Evolutionary conservation across 2,888 invertebrate species (phyloP).

Genomic region (Apomyelois bistriatella): DNA sequence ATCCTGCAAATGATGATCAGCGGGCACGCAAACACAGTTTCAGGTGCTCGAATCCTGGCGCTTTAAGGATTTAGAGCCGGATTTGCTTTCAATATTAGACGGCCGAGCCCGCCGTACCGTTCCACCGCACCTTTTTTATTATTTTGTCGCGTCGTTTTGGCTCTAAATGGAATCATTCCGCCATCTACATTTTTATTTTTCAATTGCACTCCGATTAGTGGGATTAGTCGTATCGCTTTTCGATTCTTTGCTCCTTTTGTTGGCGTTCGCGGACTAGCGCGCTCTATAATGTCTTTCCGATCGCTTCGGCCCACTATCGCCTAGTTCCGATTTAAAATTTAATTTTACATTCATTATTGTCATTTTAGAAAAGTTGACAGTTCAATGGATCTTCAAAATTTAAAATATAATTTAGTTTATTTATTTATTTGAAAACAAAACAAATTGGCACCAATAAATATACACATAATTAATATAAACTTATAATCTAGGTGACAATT

Average conservation of each 20-base stretch:
- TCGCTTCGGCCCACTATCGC: background rate
- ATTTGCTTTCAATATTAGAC: slow-evolving; percentile 81
- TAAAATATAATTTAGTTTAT: too few species aligned
- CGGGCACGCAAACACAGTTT: slow-evolving; percentile 64
- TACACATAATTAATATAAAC: too few species aligned
- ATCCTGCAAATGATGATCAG: slow-evolving; percentile 75
- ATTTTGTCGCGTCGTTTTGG: slow-evolving; percentile 80
- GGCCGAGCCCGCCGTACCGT: slow-evolving; percentile 64
- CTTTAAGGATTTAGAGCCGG: slow-evolving; percentile 80
- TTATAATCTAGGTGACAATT: too few species aligned
- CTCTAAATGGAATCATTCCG: slow-evolving; percentile 78
- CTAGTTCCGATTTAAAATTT: background rate
- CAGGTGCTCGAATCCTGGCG: slow-evolving; percentile 76
- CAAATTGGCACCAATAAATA: too few species aligned
- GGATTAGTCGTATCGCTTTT: slow-evolving; percentile 78
- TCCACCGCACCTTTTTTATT: slow-evolving; percentile 75
- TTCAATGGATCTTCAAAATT: too few species aligned
- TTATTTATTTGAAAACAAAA: too few species aligned
- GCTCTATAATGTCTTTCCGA: slow-evolving; percentile 12
- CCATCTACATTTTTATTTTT: slow-evolving; percentile 81
- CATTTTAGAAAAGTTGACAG: too few species aligned
- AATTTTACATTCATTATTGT: too few species aligned
- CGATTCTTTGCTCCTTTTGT: slow-evolving; percentile 76
- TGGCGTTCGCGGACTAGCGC: slow-evolving; percentile 29
- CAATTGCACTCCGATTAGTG: slow-evolving; percentile 79